Conservation (phyloP, 1,140 invertebrate species). For the Euglossa dilemma region DNA sequence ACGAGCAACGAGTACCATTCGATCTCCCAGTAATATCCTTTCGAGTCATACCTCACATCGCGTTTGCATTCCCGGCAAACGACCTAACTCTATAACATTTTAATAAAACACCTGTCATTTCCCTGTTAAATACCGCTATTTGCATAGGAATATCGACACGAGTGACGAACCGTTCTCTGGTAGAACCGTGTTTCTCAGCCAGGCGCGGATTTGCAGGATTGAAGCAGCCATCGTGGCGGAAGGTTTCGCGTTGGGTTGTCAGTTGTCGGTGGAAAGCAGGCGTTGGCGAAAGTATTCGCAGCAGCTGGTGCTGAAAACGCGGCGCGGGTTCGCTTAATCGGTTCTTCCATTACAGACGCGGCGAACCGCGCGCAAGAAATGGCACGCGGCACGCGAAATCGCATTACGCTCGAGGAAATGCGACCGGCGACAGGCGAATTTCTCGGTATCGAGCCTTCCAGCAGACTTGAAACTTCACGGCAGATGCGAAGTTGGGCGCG, state of each 20-base stretch:
- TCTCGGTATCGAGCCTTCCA: constrained; percentile 31
- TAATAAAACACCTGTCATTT: no score
- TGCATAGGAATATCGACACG: no score
- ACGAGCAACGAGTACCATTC: no score
- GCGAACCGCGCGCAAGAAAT: constrained; percentile 15
- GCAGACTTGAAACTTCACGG: constrained; percentile 40
- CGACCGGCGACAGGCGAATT: constrained; percentile 27
- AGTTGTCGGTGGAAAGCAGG: neutral
- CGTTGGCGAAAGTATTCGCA: neutral
- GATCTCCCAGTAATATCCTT: no score
- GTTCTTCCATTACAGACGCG: constrained; percentile 61
- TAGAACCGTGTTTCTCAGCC: no score
- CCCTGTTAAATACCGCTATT: no score
- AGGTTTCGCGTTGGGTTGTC: neutral
- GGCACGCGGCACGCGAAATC: constrained; percentile 40
- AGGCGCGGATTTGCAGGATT: neutral
- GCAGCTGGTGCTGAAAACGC: constrained; percentile 15
- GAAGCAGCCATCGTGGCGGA: neutral
- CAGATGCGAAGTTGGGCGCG: constrained; percentile 26
- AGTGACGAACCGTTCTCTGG: no score
- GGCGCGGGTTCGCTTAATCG: constrained; percentile 44
- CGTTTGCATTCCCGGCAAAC: no score
- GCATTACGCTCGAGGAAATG: constrained; percentile 43
- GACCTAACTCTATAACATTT: no score
- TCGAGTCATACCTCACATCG: no score